Conservation (phyloP, 2,888 invertebrate species). For the Odontothrips loti region DNA sequence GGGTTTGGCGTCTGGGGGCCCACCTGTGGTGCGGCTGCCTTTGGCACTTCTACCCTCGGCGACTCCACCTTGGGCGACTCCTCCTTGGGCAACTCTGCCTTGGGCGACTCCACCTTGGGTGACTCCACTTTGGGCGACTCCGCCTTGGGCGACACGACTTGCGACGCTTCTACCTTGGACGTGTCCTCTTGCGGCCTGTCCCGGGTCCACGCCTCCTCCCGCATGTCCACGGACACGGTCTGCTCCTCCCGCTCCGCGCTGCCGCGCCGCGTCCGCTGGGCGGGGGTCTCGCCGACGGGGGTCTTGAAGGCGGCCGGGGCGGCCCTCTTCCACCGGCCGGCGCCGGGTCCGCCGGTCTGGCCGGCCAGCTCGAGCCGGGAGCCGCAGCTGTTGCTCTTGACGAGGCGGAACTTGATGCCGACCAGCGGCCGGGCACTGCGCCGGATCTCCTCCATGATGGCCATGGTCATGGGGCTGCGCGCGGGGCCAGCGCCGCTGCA, state of each 20-base stretch:
- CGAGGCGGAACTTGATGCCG: conserved; percentile 73
- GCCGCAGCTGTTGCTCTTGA: conserved; percentile 83
- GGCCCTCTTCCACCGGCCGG: conserved; percentile 36
- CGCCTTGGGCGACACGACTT: neutral
- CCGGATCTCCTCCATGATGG: conserved; percentile 69
- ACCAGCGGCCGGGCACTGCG: conserved; percentile 38
- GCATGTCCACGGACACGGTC: neutral
- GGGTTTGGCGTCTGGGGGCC: no score
- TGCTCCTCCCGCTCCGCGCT: neutral
- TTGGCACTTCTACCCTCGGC: no score
- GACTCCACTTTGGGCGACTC: no score
- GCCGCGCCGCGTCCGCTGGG: neutral
- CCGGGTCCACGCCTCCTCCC: no score
- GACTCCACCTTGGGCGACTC: no score
- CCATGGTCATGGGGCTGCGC: conserved; percentile 65
- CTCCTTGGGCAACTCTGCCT: no score
- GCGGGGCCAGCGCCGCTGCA: conserved; percentile 56
- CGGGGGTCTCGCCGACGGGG: neutral
- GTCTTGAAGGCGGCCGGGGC: neutral
- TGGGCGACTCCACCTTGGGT: no score
- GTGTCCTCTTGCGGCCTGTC: no score
- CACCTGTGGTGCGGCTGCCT: no score
- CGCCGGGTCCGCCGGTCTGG: conserved; percentile 39
- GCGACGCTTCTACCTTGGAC: no score
- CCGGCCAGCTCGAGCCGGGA: conserved; percentile 76